Evolutionary conservation across 2,797 vertebrate genomes (phyloP), one percentile per base, ranked within the genome.

Genomic region (Hoplostethus mediterraneus): DNA sequence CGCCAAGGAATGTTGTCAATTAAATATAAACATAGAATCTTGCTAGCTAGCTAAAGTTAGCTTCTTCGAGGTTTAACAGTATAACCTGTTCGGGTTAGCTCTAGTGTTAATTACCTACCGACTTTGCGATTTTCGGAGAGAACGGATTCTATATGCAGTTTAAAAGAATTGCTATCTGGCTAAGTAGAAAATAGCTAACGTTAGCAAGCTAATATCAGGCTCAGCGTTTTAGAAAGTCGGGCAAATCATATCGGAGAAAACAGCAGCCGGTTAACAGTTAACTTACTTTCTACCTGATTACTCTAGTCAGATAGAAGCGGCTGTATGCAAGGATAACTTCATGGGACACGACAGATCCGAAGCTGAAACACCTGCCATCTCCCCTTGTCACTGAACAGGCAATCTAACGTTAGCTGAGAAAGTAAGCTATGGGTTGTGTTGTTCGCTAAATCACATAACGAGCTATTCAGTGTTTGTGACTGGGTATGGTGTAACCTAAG

Each of bases 1-100:
- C 92, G 90, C 92, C 80, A 92, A 87, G 87, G 82, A 94, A 93
- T 95, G 94, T 93, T 91, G 92, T 86, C 93, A 88, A 90, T 92
- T 87, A 90, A 90, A 79, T 38, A 63, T 55, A 65, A 61, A 72
- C 84, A 87, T 79, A 78, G 83, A 86, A 84, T 88, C 83, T 81
- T 49, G 75, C 64, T 65, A 49, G 51, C n/a, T 74, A 49, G 63
- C 49, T 67, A 83, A 77, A 60, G 81, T 60, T 28, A 49, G 28
- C 7, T 44, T 53, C 40, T 2, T 8, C 2, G 5, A 1, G n/a
- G 13, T 42, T 73, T 71, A 62, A 73, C 76, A 52, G 57, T 6
- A 1, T 45, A 44, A 38, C 10, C 3, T 13, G 66, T 42, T 67
- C 71, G 49, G 31, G 44, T 67, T 2, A 21, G 63, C 66, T 51